phyloP scores from a whole-genome alignment of 1,140 invertebrate species.

The Acromyrmex echinatior region DNA sequence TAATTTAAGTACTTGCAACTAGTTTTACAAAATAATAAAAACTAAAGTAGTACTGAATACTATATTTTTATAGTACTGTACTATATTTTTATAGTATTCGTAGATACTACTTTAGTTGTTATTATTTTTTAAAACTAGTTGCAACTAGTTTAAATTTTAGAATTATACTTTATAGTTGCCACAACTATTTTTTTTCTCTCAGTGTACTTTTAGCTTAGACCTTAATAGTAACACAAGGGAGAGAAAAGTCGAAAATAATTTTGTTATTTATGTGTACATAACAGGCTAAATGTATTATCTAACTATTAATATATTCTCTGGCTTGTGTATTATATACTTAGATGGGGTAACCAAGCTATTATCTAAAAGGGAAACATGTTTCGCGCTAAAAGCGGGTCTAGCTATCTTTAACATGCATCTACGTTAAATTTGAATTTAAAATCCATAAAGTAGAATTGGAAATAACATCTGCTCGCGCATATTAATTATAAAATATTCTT shows the following conservation, averaged over 20 bases:
- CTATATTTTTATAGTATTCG: too few relatives aligned
- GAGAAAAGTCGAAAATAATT: neutral
- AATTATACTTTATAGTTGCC: too few relatives aligned
- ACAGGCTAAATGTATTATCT: slow-evolving; percentile 7
- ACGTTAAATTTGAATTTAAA: slow-evolving; percentile 41
- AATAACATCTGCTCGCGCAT: slow-evolving; percentile 11
- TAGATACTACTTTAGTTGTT: too few relatives aligned
- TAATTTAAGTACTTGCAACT: too few relatives aligned
- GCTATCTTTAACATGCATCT: slow-evolving; percentile 14
- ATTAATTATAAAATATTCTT: too few relatives aligned
- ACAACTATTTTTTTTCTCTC: too few relatives aligned
- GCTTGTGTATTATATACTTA: neutral
- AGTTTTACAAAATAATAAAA: too few relatives aligned
- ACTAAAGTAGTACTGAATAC: too few relatives aligned
- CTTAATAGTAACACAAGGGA: neutral
- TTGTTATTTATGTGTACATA: neutral
- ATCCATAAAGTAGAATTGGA: slow-evolving; percentile 13
- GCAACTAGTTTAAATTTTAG: too few relatives aligned
- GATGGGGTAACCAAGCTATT: slow-evolving; percentile 2
- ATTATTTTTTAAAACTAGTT: too few relatives aligned
- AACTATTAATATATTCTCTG: neutral
- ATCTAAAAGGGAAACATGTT: slow-evolving; percentile 7
- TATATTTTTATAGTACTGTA: too few relatives aligned
- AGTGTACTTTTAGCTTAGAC: neutral
- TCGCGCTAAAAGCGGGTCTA: slow-evolving; percentile 11